A percentile compares a stretch with the other conserved stretches of the same genome.
These are phyloP conservation scores for Rhyacophila brunnea DNA, from an alignment of 1,140 invertebrate genomes.

Conservation along the genomic window DNA sequence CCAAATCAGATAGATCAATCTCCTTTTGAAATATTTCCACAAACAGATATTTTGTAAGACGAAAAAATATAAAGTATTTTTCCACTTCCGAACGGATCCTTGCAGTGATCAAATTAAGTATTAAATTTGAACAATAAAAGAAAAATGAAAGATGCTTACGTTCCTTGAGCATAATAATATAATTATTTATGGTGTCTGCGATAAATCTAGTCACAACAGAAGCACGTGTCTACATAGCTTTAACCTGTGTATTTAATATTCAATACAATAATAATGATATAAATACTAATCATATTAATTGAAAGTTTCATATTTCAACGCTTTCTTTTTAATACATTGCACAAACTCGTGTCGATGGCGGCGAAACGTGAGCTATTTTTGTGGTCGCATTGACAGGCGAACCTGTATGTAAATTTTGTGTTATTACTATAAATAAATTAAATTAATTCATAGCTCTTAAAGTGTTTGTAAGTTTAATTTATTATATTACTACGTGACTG, in stretches of 20 bases:
- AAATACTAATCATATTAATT: slow-evolving; percentile 12
- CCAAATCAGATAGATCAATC: slow-evolving; percentile 18
- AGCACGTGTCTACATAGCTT: slow-evolving; percentile 49
- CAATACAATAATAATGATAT: slow-evolving; percentile 29
- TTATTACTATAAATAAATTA: too few species aligned
- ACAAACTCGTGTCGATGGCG: too few species aligned
- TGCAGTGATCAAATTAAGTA: slow-evolving; percentile 53
- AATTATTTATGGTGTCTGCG: slow-evolving; percentile 4
- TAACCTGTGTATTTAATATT: slow-evolving; percentile 46
- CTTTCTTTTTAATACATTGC: too few species aligned
- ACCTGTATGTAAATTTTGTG: too few species aligned
- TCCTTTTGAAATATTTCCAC: slow-evolving; percentile 19
- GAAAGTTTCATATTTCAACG: too few species aligned
- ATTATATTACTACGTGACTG: too few species aligned
- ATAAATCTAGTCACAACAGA: slow-evolving; percentile 54
- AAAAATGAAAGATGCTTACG: too few species aligned
- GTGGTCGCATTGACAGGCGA: too few species aligned
- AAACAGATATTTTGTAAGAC: slow-evolving; percentile 28
- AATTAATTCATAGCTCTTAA: too few species aligned
- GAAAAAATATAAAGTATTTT: slow-evolving; percentile 14
- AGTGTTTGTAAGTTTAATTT: too few species aligned
- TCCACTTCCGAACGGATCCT: slow-evolving; percentile 45
- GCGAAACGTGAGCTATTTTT: too few species aligned
- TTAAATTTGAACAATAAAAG: slow-evolving; percentile 24
- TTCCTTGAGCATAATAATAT: too few species aligned